These are phyloP conservation scores for Ceyx melanurus DNA, from an alignment of 2,113 vertebrate species.

Conservation along the genomic window DNA sequence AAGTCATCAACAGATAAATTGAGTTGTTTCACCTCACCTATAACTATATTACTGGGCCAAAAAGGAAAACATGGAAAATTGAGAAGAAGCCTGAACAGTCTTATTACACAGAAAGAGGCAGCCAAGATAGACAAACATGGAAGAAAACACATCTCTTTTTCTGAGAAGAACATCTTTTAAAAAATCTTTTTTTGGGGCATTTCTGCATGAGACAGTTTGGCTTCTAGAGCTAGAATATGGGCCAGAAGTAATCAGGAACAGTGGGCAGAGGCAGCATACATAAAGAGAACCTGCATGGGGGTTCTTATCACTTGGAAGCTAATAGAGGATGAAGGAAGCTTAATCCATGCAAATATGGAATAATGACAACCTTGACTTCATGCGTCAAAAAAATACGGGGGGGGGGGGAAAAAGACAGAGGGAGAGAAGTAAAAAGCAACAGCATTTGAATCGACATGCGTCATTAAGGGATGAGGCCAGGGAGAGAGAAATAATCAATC, in stretches of 20 bases:
- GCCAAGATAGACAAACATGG: background rate
- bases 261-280: conserved; percentile 29
- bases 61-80: background rate
- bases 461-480: conserved; percentile 26
- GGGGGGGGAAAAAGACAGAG: background rate
- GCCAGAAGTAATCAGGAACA: conserved; percentile 42
- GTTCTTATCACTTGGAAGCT: conserved; percentile 56
- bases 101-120: background rate
- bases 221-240: conserved; percentile 25
- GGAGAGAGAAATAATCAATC: conserved; percentile 45
- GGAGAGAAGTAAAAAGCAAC: conserved; percentile 9
- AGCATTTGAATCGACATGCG: background rate
- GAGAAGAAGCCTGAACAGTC: background rate
- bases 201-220: conserved; percentile 39
- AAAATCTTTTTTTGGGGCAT: background rate
- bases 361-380: conserved; percentile 62
- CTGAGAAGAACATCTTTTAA: background rate
- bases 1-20: background rate
- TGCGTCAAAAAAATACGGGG: conserved; percentile 39
- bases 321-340: conserved; percentile 64
- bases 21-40: background rate
- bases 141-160: conserved; percentile 28
- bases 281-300: conserved; percentile 46
- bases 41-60: background rate
- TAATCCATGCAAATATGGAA: conserved; percentile 65